These are phyloP conservation scores for Tyrophagus putrescentiae DNA, from an alignment of 1,140 invertebrate genomes.

Conservation along the genomic window DNA sequence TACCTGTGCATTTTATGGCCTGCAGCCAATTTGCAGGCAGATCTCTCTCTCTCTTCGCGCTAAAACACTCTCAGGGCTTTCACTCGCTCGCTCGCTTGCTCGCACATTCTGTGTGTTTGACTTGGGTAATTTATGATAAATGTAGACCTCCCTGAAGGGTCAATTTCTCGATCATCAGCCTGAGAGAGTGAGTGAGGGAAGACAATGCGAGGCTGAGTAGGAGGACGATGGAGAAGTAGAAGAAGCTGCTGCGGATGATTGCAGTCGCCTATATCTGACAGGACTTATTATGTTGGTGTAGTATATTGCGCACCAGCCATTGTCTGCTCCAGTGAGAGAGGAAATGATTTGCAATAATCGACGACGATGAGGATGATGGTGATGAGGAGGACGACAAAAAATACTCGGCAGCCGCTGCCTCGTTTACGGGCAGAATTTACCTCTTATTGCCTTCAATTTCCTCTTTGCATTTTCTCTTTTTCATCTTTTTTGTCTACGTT, in stretches of 20 bases:
- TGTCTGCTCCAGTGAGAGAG: not conserved
- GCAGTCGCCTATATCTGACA: not conserved
- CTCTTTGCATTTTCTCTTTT: not conserved
- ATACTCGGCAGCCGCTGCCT: no score
- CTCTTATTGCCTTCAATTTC: not conserved
- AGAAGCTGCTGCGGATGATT: slow-evolving; percentile 1
- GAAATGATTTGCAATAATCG: slow-evolving; percentile 14
- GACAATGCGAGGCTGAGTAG: not conserved
- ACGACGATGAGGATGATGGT: slow-evolving; percentile 10
- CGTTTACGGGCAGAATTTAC: no score
- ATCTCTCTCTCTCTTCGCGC: slow-evolving; percentile 5
- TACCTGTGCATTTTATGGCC: not conserved
- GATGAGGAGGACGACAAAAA: no score
- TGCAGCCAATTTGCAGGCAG: slow-evolving; percentile 6
- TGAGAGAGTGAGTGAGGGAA: not conserved
- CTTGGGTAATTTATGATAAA: slow-evolving; percentile 19
- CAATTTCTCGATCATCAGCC: slow-evolving; percentile 1
- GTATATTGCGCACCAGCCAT: no score
- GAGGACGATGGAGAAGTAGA: not conserved
- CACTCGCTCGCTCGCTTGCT: not conserved
- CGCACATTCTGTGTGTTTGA: no score
- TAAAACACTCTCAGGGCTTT: not conserved
- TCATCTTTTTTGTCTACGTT: not conserved
- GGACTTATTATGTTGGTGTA: no score
- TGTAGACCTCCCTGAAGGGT: slow-evolving; percentile 16